Percentiles rank a stretch among this genome's conserved stretches.
These are phyloP conservation scores for Ceratitis capitata DNA, from an alignment of 1,140 invertebrate genomes.

Conservation along the genomic window DNA sequence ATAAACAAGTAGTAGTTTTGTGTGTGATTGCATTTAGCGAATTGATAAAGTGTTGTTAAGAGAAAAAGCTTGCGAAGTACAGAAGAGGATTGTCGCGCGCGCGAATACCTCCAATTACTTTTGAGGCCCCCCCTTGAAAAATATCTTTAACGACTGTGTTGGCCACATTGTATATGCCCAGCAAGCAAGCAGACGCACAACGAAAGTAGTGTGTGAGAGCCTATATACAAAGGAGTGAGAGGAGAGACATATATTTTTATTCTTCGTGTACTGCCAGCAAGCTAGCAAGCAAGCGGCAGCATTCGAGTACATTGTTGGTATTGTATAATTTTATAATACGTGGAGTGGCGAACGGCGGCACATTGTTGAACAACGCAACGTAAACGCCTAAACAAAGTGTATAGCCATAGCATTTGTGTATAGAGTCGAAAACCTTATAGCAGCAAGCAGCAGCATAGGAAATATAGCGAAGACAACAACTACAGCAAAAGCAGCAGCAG, in stretches of 20 bases:
- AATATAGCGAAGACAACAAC: background rate
- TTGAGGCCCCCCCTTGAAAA: background rate
- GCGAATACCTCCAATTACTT: background rate
- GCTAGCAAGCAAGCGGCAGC: conserved; percentile 23
- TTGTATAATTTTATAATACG: conserved; percentile 38
- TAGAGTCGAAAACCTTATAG: conserved; percentile 20
- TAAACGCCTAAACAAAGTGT: conserved; percentile 30
- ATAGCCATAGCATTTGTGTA: conserved; percentile 32
- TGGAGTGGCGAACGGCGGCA: conserved; percentile 34
- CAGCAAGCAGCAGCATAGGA: conserved; percentile 17
- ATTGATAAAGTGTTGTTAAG: background rate
- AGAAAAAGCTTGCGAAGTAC: background rate
- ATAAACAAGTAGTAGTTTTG: background rate
- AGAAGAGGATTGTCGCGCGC: background rate
- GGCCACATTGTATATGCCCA: background rate
- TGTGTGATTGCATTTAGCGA: background rate
- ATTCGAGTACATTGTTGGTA: conserved; percentile 34
- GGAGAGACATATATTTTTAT: conserved; percentile 25
- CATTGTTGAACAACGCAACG: conserved; percentile 34
- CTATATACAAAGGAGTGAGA: background rate
- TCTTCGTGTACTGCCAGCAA: background rate
- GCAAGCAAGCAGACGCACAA: background rate
- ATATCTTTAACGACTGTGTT: background rate
- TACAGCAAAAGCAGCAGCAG: background rate
- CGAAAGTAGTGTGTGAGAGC: conserved; percentile 16